Evolutionary conservation across 2,113 vertebrate genomes (phyloP).

Genomic region (Tragelaphus strepsiceros): DNA sequence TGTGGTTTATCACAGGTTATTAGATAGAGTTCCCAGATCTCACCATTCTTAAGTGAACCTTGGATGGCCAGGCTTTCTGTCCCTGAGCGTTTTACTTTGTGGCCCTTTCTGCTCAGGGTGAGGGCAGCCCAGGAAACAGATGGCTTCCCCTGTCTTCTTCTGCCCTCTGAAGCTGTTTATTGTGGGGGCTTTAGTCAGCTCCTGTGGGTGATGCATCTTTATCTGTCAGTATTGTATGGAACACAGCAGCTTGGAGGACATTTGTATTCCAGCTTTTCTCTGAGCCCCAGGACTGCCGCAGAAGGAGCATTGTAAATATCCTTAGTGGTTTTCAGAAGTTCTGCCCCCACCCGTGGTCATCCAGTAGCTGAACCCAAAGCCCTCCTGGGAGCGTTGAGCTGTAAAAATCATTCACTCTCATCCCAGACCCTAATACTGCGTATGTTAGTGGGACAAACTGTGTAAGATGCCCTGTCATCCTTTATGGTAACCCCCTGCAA

Average conservation of each 20-base stretch:
- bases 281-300: background rate
- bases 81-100: background rate
- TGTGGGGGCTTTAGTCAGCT: rapidly evolving
- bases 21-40: background rate
- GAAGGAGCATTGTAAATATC: background rate
- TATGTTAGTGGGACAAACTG: background rate
- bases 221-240: background rate
- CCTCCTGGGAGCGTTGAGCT: background rate
- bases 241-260: background rate
- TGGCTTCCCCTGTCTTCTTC: background rate
- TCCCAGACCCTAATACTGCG: background rate
- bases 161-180: background rate
- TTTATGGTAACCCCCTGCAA: background rate
- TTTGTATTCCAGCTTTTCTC: background rate
- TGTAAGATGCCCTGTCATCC: background rate
- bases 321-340: background rate
- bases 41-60: background rate
- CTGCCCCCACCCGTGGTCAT: background rate
- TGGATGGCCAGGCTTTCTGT: background rate
- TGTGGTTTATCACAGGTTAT: background rate
- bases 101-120: background rate
- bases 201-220: background rate
- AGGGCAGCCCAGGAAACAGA: background rate
- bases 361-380: background rate
- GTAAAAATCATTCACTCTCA: background rate